Base-by-base conservation (phyloP, 2,888 invertebrate species). In the Globia sparganii region DNA sequence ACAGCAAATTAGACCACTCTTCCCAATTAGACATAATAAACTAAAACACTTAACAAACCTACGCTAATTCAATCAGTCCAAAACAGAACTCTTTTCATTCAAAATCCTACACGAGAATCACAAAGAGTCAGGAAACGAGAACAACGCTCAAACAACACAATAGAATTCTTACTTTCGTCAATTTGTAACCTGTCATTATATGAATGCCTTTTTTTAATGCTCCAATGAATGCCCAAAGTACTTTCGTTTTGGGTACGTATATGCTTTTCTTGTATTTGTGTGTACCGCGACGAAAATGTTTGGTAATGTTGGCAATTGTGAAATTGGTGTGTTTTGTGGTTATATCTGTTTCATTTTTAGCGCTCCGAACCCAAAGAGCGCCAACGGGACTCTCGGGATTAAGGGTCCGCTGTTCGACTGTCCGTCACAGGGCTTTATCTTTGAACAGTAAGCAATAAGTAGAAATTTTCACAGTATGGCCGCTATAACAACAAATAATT, bases 131-230 rank as follows among this genome's bases (percentile, higher is more conserved):
- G 72, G 80, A 86, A 86, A 76, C 66, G 69, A 84, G 78, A 74
- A 76, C 75, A 88, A 89, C 75, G 84, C 83, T 84, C 83, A 86
- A 87, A 86, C 86, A 84, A 83, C 84, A 94, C 94, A 94, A 94
- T 93, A 85, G 90, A 78, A 87, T 88, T 86, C 85, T 91, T 90
- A 94, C 95, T 95, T 95, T 95, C 95, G 92, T 93, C 89, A 80
- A 88, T 88, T 88, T 94, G 95, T 95, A 93, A 92, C 91, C 92
- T 95, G 95, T 94, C 95, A 94, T 94, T 93, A 93, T 90, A 56
- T 84, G 87, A 87, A 88, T 87, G 77, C 90, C 87, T 87, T 91
- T 87, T 91, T 95, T 95, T 94, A 93, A 94, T 94, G 95, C 92
- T 92, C 92, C 93, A 93, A 91, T 93, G 94, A 92, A 91, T 91